phyloP scores from a whole-genome alignment of 2,888 invertebrate genomes.

The Hoplodrina ambigua region DNA sequence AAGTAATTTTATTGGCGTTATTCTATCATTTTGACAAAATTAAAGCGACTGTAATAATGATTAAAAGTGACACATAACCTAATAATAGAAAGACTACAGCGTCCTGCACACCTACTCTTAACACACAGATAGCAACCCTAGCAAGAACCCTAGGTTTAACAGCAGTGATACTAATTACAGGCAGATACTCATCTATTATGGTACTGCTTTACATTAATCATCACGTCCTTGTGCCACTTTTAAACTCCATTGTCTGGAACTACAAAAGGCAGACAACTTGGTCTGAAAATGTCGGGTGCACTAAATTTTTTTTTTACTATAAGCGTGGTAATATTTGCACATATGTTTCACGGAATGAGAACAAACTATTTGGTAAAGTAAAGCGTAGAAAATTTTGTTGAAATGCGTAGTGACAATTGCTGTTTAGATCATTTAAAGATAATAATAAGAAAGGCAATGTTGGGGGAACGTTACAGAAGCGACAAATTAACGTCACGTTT shows the following conservation, averaged over 20 bases:
- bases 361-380: slow-evolving; percentile 13
- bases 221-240: slow-evolving; percentile 50
- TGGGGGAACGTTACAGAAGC: no score
- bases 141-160: neutral
- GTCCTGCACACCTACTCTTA: no score
- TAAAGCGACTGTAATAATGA: no score
- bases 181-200: slow-evolving; percentile 1
- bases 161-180: neutral
- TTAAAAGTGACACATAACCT: no score
- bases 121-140: no score
- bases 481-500: no score
- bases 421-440: neutral
- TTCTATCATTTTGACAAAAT: no score
- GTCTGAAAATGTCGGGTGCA: slow-evolving; percentile 21
- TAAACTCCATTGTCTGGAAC: slow-evolving; percentile 45
- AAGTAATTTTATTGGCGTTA: no score
- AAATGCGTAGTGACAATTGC: neutral
- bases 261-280: slow-evolving; percentile 43
- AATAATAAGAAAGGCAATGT: no score
- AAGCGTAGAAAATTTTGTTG: slow-evolving; percentile 1
- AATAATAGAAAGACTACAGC: no score
- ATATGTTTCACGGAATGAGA: slow-evolving; percentile 29
- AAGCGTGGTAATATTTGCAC: slow-evolving; percentile 44
- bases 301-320: slow-evolving; percentile 18
- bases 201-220: slow-evolving; percentile 19